Conservation (phyloP, 1,140 invertebrate species). For the Belonocnema kinseyi region DNA sequence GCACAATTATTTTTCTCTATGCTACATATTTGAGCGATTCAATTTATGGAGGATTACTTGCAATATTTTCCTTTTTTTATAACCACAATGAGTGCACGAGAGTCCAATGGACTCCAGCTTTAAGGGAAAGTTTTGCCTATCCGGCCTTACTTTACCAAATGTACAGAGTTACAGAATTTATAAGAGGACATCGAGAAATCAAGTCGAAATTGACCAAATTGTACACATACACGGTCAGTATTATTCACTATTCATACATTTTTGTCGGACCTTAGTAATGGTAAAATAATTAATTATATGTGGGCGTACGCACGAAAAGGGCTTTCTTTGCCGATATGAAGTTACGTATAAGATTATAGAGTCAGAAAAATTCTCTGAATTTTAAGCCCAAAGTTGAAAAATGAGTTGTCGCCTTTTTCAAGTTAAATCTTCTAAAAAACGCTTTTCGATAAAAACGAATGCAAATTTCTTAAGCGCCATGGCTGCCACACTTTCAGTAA, state of each 20-base stretch:
- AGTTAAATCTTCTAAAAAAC: too few species aligned
- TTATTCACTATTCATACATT: slow-evolving; percentile 22
- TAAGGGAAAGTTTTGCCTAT: slow-evolving; percentile 89
- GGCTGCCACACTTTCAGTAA: too few species aligned
- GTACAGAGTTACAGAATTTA: slow-evolving; percentile 69
- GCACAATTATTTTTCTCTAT: slow-evolving; percentile 80
- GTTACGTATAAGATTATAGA: too few species aligned
- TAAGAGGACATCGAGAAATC: slow-evolving; percentile 49
- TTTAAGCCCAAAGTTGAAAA: too few species aligned
- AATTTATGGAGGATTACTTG: slow-evolving; percentile 82
- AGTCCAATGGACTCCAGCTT: slow-evolving; percentile 90
- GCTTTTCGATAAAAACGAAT: too few species aligned
- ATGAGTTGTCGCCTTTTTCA: too few species aligned
- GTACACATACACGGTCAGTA: slow-evolving; percentile 50
- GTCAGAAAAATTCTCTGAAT: too few species aligned
- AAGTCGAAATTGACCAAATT: slow-evolving; percentile 41
- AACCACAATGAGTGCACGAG: slow-evolving; percentile 88
- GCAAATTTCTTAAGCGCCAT: too few species aligned
- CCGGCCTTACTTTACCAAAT: slow-evolving; percentile 79
- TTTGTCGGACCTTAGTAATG: too few species aligned
- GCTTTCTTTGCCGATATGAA: too few species aligned
- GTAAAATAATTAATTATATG: too few species aligned
- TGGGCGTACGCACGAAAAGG: too few species aligned
- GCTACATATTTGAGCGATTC: slow-evolving; percentile 80
- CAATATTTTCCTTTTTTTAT: slow-evolving; percentile 83